These are phyloP conservation scores for Apodemia zela DNA, from an alignment of 2,888 invertebrate species.

Conservation along the genomic window DNA sequence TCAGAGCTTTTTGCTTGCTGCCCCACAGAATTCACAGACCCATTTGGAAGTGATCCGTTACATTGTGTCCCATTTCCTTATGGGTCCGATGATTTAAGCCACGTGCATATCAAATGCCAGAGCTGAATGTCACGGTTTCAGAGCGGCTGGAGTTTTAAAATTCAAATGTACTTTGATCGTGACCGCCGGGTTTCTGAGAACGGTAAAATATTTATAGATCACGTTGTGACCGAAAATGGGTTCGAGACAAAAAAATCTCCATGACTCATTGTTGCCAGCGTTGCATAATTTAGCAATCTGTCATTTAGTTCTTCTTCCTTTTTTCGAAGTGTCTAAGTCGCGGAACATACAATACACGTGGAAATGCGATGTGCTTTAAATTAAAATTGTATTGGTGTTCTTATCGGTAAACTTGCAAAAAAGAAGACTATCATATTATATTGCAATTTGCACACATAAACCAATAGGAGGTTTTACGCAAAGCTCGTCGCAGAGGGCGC, in stretches of 20 bases:
- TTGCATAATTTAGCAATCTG: background rate
- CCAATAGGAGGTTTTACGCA: no score
- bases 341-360: background rate
- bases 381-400: no score
- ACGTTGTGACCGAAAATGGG: constrained; percentile 20
- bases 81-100: constrained; percentile 2
- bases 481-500: no score
- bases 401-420: no score
- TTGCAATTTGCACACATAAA: no score
- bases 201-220: constrained; percentile 30
- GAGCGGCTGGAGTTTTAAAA: constrained; percentile 30
- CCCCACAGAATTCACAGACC: background rate
- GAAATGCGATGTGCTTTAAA: no score
- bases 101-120: constrained; percentile 9
- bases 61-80: background rate
- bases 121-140: constrained; percentile 26
- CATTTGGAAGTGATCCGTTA: background rate
- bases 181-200: constrained; percentile 23
- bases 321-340: background rate
- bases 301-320: background rate
- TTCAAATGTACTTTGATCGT: constrained; percentile 28
- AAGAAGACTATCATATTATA: no score
- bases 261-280: background rate
- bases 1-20: background rate
- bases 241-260: constrained; percentile 16